Percentiles rank a stretch among this genome's conserved stretches.
Conservation (phyloP, 2,888 invertebrate species). For the Cataglyphis livida region DNA sequence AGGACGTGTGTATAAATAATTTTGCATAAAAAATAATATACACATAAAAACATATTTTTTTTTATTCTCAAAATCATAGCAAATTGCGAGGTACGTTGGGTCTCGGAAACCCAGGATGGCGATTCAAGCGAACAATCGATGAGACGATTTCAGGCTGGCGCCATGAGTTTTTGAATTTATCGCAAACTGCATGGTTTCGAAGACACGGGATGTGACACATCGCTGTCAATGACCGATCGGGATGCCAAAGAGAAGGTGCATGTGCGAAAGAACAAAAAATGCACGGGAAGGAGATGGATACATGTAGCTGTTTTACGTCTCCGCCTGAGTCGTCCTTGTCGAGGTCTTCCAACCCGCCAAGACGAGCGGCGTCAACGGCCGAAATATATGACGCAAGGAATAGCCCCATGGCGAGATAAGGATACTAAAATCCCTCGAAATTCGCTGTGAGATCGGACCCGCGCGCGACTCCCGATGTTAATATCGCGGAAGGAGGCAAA, state of each 20-base stretch:
- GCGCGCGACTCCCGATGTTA: slow-evolving; percentile 32
- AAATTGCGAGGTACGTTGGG: not conserved
- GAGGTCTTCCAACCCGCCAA: slow-evolving; percentile 80
- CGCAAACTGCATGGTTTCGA: not conserved
- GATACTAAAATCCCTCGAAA: slow-evolving; percentile 66
- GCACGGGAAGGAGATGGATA: slow-evolving; percentile 24
- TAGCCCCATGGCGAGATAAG: slow-evolving; percentile 59
- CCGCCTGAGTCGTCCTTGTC: slow-evolving; percentile 79
- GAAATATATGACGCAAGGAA: slow-evolving; percentile 82
- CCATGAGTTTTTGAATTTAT: not conserved
- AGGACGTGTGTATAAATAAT: not conserved
- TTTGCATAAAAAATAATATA: not conserved
- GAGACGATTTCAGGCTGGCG: not conserved
- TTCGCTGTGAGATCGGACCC: slow-evolving; percentile 57
- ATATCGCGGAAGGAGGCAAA: slow-evolving; percentile 22
- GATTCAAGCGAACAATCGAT: not conserved
- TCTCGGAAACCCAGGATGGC: not conserved
- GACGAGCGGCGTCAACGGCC: slow-evolving; percentile 79
- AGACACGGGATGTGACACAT: not conserved
- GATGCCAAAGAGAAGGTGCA: slow-evolving; percentile 22
- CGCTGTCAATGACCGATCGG: slow-evolving; percentile 3
- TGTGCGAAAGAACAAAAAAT: slow-evolving; percentile 35
- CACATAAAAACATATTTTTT: not conserved
- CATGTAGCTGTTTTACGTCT: slow-evolving; percentile 58
- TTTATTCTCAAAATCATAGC: not conserved